Evolutionary conservation across 64 coral and sea anemone genomes (phyloP).

Genomic region (Montipora foliosa): DNA sequence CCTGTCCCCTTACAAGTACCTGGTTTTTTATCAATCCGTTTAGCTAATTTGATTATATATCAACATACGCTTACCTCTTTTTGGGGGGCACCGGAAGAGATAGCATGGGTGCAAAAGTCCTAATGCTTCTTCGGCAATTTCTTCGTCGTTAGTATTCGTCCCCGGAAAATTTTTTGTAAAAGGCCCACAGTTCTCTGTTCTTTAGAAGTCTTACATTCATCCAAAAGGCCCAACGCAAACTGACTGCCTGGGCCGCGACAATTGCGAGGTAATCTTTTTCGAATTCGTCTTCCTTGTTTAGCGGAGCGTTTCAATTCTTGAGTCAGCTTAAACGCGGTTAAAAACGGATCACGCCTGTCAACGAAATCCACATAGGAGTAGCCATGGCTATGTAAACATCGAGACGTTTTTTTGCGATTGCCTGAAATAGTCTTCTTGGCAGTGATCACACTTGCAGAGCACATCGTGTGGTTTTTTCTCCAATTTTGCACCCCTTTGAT

Average conservation of each 20-base stretch:
- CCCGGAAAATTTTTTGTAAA: constrained; percentile 91
- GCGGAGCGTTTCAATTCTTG: constrained; percentile 82
- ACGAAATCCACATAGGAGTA: constrained; percentile 91
- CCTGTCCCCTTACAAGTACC: neutral
- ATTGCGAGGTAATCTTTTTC: constrained; percentile 89
- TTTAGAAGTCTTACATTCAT: constrained; percentile 91
- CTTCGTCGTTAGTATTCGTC: constrained; percentile 51
- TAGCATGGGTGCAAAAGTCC: constrained; percentile 87
- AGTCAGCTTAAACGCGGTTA: constrained; percentile 86
- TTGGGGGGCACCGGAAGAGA: constrained; percentile 89
- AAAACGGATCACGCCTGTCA: constrained; percentile 84
- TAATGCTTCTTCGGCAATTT: constrained; percentile 72
- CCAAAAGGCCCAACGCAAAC: constrained; percentile 82
- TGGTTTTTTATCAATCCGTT: constrained; percentile 10
- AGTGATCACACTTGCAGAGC: constrained; percentile 85
- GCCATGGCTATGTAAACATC: constrained; percentile 88
- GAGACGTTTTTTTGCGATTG: constrained; percentile 88
- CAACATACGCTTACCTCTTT: constrained; percentile 85
- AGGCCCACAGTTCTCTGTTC: constrained; percentile 87
- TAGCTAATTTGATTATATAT: constrained; percentile 44
- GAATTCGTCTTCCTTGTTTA: constrained; percentile 90
- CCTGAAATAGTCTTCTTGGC: constrained; percentile 75
- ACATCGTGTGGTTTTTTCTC: constrained; percentile 87
- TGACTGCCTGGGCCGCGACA: constrained; percentile 86
- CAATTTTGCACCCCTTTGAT: constrained; percentile 81